phyloP scores from a whole-genome alignment of 2,113 vertebrate genomes.

The Illadopsis cleaveri region DNA sequence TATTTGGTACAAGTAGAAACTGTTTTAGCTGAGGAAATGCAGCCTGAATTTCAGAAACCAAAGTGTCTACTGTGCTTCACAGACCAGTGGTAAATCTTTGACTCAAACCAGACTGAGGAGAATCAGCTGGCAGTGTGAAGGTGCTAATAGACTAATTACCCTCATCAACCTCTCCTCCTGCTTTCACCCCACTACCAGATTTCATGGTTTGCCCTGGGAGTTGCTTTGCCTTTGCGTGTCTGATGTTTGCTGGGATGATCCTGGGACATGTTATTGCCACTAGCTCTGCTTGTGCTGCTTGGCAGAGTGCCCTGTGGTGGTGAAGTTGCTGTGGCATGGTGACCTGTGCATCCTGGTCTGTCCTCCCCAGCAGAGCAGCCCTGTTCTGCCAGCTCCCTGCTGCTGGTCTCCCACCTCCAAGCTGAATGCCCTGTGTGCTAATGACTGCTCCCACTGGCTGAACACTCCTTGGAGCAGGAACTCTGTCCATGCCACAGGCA shows the following conservation, averaged over 20 bases:
- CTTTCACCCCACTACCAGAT: background rate
- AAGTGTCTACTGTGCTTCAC: background rate
- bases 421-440: background rate
- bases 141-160: background rate
- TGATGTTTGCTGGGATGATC: fast-evolving
- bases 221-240: background rate
- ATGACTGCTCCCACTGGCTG: background rate
- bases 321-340: background rate
- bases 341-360: background rate
- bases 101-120: background rate
- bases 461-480: background rate
- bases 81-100: background rate
- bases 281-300: background rate
- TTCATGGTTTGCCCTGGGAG: background rate
- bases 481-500: fast-evolving
- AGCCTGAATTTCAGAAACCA: background rate
- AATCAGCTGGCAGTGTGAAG: background rate
- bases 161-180: background rate
- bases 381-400: background rate
- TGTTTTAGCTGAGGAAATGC: background rate
- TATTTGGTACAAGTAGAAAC: background rate
- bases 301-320: fast-evolving
- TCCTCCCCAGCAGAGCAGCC: background rate
- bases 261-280: background rate
- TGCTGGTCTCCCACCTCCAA: too few relatives aligned